Evolutionary conservation across 2,888 invertebrate species (phyloP), one percentile per base, ranked within the genome.

Genomic region (Noctua pronuba): DNA sequence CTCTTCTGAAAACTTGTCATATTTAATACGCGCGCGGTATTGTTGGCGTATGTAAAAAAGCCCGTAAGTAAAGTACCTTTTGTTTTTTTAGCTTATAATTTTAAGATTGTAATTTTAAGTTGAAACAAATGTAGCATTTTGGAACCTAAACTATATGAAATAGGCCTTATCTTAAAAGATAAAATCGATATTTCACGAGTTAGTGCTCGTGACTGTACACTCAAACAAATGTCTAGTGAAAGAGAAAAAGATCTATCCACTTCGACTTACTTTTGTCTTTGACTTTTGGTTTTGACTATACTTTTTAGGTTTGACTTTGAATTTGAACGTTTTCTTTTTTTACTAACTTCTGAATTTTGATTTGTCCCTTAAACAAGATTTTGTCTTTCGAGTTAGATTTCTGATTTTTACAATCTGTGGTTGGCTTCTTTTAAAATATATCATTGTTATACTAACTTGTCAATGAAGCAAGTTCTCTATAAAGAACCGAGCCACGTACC

Each of bases 401-500:
- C 8, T 11, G 52, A 24, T 10, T 28, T 6, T 58, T 58, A 28
- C 28, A n/a, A 52, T n/a, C 52, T 24, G 0, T 52, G 24, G 4
- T 52, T 52, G 49, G 7, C 8, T 49, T 8, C 21, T 8, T 49
- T 49, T 49, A 10, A 24, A 8, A 24, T 24, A 49, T 49, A 21
- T 2, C n/a, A n/a, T n/a, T n/a, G n/a, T n/a, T n/a, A n/a, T 11
- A 24, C 24, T 52, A 52, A 24, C 10, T 52, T 52, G 0, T 24
- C 18, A 31, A 60, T 31, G 18, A 60, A 60, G 18, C 18, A 31
- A 60, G 31, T 31, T 31, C 18, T 58, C 28, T 18, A 6, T 60
- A 31, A 4, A 31, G 18, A 60, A 6, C 16, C 16, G 8, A 60
- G 1, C 21, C 21, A 65, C 78, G 21, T 24, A 96, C 92, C 98